A percentile compares a stretch with the other conserved stretches of the same genome.
Conservation (phyloP, 2,888 invertebrate species). For the Drosophila koepferae region DNA sequence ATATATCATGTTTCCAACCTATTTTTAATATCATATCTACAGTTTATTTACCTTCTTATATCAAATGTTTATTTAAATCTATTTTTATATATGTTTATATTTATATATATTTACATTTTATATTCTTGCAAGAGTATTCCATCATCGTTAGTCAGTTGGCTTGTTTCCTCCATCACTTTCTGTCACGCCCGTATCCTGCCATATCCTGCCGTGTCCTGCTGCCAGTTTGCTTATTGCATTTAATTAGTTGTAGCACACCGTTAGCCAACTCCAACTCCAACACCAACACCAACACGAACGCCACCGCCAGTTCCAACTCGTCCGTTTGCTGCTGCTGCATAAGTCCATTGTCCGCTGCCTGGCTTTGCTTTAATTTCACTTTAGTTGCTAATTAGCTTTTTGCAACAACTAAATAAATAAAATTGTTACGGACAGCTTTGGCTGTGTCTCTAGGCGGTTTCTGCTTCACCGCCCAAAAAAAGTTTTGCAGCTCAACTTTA, state of each 20-base stretch:
- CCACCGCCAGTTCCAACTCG: too few relatives aligned
- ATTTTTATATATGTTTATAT: too few relatives aligned
- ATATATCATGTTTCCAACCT: too few relatives aligned
- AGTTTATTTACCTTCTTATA: too few relatives aligned
- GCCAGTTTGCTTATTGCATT: conserved; percentile 77
- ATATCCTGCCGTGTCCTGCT: conserved; percentile 29
- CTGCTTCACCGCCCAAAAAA: conserved; percentile 36
- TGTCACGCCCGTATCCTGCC: conserved; percentile 30
- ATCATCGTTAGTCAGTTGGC: not conserved
- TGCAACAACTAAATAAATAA: conserved; percentile 73
- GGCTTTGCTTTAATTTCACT: conserved; percentile 78
- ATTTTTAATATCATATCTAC: too few relatives aligned
- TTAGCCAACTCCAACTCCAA: conserved; percentile 17
- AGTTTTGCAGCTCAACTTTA: conserved; percentile 38
- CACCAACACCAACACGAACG: too few relatives aligned
- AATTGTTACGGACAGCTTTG: conserved; percentile 63
- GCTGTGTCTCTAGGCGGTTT: conserved; percentile 48
- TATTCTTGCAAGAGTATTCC: not conserved
- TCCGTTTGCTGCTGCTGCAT: conserved; percentile 20
- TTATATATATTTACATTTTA: too few relatives aligned
- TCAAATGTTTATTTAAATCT: too few relatives aligned
- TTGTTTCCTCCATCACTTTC: conserved; percentile 35
- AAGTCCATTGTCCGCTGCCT: conserved; percentile 48
- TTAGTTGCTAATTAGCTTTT: conserved; percentile 80
- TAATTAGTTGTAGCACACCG: conserved; percentile 83